Evolutionary conservation across 1,140 invertebrate species (phyloP).

Genomic region (Medauroidea extradentata): DNA sequence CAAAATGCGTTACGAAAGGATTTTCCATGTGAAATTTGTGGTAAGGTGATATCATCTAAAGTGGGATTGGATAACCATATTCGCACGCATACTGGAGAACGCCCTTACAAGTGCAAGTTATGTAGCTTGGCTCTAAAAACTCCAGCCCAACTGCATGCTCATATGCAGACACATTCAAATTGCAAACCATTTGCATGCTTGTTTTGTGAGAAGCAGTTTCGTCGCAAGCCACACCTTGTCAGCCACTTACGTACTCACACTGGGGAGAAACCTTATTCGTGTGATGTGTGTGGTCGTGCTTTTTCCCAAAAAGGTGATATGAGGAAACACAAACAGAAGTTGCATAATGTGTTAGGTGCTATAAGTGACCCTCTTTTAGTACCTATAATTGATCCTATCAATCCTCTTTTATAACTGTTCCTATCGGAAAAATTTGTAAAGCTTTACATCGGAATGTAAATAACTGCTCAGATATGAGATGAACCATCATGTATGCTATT

Average conservation of each 20-base stretch:
- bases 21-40: slow-evolving; percentile 65
- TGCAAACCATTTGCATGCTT: slow-evolving; percentile 24
- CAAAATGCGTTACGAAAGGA: slow-evolving; percentile 34
- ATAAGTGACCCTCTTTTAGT: too few relatives aligned
- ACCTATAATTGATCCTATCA: too few relatives aligned
- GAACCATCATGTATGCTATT: too few relatives aligned
- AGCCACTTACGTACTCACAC: slow-evolving; percentile 62
- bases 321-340: slow-evolving; percentile 8
- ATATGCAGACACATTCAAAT: slow-evolving; percentile 30
- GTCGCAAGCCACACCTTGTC: slow-evolving; percentile 35
- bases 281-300: slow-evolving; percentile 55
- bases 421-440: too few relatives aligned
- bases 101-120: slow-evolving; percentile 50
- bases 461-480: too few relatives aligned
- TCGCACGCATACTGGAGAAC: slow-evolving; percentile 40
- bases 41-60: slow-evolving; percentile 62
- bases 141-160: slow-evolving; percentile 39
- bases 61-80: slow-evolving; percentile 60
- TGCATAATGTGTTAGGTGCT: background rate
- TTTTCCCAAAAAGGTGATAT: slow-evolving; percentile 44
- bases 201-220: slow-evolving; percentile 7
- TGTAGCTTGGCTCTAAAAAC: slow-evolving; percentile 50
- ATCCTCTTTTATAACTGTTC: too few relatives aligned
- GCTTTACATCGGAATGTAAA: too few relatives aligned
- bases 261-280: slow-evolving; percentile 57